Percentiles rank a stretch among this genome's conserved stretches.
phyloP scores from a whole-genome alignment of 2,888 invertebrate genomes.

The Parapristionchus giblindavisi region DNA sequence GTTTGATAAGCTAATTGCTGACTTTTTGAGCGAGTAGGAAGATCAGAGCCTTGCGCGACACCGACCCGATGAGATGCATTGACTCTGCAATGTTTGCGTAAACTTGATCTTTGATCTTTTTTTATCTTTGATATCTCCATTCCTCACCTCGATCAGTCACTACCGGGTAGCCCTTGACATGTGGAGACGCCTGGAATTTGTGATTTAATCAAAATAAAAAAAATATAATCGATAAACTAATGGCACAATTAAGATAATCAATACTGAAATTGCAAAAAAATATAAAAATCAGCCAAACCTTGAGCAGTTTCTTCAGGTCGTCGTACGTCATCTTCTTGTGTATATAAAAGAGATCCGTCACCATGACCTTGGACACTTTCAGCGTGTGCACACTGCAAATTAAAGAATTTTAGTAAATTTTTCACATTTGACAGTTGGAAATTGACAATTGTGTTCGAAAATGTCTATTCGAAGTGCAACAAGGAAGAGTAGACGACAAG shows the following conservation, averaged over 20 bases:
- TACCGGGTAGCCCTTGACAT: constrained; percentile 86
- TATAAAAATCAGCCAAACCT: background rate
- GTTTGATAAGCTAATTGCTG: background rate
- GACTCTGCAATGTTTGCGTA: constrained; percentile 69
- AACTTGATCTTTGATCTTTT: background rate
- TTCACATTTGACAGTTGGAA: too few relatives aligned
- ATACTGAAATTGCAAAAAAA: background rate
- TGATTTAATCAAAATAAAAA: too few relatives aligned
- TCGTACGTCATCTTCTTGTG: constrained; percentile 85
- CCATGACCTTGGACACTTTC: constrained; percentile 93
- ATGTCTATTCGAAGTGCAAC: too few relatives aligned
- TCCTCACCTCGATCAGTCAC: constrained; percentile 36
- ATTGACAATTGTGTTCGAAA: too few relatives aligned
- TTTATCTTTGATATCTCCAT: background rate
- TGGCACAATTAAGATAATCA: too few relatives aligned
- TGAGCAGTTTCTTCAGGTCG: constrained; percentile 77
- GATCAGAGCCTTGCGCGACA: constrained; percentile 68
- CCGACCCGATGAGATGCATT: constrained; percentile 91
- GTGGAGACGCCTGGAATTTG: constrained; percentile 77
- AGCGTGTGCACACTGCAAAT: constrained; percentile 66
- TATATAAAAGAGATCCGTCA: constrained; percentile 73
- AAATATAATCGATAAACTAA: too few relatives aligned
- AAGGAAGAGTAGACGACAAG: too few relatives aligned
- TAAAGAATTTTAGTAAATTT: background rate
- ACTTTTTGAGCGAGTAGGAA: constrained; percentile 64